Evolutionary conservation across 2,113 vertebrate genomes (phyloP).

Genomic region (Paracanthobrama guichenoti): DNA sequence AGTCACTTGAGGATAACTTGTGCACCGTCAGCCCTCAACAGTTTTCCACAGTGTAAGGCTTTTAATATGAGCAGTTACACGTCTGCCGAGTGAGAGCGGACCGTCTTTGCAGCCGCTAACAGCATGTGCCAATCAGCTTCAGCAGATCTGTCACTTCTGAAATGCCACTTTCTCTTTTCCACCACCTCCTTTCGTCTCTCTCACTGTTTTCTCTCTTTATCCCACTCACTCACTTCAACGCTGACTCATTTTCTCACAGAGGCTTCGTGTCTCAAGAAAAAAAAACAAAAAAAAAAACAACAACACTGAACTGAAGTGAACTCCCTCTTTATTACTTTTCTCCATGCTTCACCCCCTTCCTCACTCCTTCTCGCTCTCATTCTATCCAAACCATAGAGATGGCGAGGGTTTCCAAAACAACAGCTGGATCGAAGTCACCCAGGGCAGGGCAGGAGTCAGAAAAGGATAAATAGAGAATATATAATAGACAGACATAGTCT

Average conservation of each 20-base stretch:
- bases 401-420: constrained; percentile 57
- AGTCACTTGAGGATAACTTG: constrained; percentile 37
- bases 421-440: constrained; percentile 56
- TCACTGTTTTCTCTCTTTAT: constrained; percentile 34
- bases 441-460: constrained; percentile 38
- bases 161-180: constrained; percentile 31
- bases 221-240: constrained; percentile 47
- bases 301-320: constrained; percentile 58
- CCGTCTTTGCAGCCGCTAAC: neutral
- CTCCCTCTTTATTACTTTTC: constrained; percentile 61
- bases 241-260: constrained; percentile 57
- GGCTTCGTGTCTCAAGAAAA: constrained; percentile 39
- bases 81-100: constrained; percentile 10
- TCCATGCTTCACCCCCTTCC: constrained; percentile 37
- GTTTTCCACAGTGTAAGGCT: constrained; percentile 34
- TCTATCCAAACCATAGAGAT: constrained; percentile 42
- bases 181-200: constrained; percentile 15
- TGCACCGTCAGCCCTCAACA: constrained; percentile 32
- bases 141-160: constrained; percentile 36
- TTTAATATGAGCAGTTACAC: constrained; percentile 39
- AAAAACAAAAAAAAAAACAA: neutral
- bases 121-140: constrained; percentile 48
- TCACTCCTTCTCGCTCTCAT: neutral
- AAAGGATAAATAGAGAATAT: constrained; percentile 27
- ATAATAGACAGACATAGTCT: neutral